Conservation (phyloP, 2,113 vertebrate genomes). For the Cariama cristata region DNA sequence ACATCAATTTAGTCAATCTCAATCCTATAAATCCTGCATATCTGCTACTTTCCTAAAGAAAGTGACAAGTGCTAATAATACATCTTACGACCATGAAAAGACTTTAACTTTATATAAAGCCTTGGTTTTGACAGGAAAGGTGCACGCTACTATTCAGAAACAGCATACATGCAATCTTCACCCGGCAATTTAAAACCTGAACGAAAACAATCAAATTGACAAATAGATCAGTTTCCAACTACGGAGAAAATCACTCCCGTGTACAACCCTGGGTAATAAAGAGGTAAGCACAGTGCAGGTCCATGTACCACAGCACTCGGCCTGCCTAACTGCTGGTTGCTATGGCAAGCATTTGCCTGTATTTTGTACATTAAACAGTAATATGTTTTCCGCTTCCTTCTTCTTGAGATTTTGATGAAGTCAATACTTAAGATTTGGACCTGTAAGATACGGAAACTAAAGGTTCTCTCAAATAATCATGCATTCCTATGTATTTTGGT, state of each 20-base stretch:
- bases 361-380: neutral
- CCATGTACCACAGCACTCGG: neutral
- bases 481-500: neutral
- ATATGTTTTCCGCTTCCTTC: neutral
- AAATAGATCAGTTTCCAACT: neutral
- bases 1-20: neutral
- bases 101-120: neutral
- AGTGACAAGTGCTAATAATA: constrained; percentile 26
- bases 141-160: neutral
- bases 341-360: constrained; percentile 26
- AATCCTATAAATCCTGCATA: neutral
- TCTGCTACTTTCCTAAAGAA: neutral
- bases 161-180: neutral
- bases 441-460: neutral
- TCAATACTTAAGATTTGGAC: neutral
- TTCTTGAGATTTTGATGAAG: neutral
- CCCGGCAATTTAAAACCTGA: neutral
- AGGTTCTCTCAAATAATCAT: neutral
- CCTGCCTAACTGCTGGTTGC: constrained; percentile 17
- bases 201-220: neutral
- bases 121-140: constrained; percentile 20
- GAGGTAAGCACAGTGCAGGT: neutral
- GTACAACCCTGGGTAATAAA: neutral
- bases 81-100: neutral
- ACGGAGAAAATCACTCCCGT: neutral